A percentile compares a stretch with the other conserved stretches of the same genome.
phyloP scores from a whole-genome alignment of 2,888 invertebrate species.

The Pimpla rufipes region DNA sequence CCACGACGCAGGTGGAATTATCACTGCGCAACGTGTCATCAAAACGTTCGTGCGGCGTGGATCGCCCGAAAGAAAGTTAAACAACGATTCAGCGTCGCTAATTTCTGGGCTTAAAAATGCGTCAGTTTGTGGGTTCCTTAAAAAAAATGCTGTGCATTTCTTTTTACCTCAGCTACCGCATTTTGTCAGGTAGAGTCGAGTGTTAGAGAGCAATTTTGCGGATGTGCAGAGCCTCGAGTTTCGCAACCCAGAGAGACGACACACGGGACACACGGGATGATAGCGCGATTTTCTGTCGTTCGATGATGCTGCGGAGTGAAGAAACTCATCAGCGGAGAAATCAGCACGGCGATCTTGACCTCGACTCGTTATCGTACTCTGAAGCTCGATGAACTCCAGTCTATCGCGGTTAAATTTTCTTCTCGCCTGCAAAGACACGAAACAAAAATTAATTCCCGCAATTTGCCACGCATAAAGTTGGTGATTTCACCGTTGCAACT shows the following conservation, averaged over 20 bases:
- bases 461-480: constrained; percentile 18
- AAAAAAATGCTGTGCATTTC: background rate
- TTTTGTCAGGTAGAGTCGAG: too few species aligned
- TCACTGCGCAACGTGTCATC: constrained; percentile 31
- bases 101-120: constrained; percentile 1
- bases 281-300: constrained; percentile 48
- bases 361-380: constrained; percentile 31
- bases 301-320: constrained; percentile 36
- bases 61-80: constrained; percentile 11
- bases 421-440: constrained; percentile 11
- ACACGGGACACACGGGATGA: constrained; percentile 18
- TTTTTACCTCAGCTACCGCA: too few species aligned
- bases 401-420: constrained; percentile 18
- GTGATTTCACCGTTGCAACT: constrained; percentile 39
- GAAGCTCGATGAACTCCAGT: constrained; percentile 47
- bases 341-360: constrained; percentile 54
- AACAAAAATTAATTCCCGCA: background rate
- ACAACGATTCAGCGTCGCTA: background rate
- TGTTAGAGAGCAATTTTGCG: constrained; percentile 40
- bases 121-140: too few species aligned
- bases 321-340: constrained; percentile 64
- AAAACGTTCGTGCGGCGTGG: constrained; percentile 10
- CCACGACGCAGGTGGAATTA: constrained; percentile 21
- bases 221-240: background rate
- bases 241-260: constrained; percentile 26